phyloP scores from a whole-genome alignment of 2,113 vertebrate genomes.

The Okapia johnstoni region DNA sequence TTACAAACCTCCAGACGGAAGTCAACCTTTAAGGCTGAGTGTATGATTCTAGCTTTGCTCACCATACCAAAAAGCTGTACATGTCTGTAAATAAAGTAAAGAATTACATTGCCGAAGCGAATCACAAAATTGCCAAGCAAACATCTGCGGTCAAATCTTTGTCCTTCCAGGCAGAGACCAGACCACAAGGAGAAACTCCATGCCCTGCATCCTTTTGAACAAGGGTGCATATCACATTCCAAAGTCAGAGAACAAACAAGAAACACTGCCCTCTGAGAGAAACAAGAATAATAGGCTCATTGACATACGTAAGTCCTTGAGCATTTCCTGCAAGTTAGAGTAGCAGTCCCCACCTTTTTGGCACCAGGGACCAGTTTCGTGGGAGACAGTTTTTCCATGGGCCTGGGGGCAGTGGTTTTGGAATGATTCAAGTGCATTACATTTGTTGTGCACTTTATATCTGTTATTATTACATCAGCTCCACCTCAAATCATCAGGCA shows the following conservation, averaged over 20 bases:
- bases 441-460: not conserved
- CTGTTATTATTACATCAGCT: not conserved
- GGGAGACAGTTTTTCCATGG: not conserved
- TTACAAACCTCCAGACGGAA: conserved; percentile 5
- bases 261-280: not conserved
- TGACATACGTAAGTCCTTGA: not conserved
- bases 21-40: not conserved
- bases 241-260: not conserved
- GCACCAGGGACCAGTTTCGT: not conserved
- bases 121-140: conserved; percentile 23
- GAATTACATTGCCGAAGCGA: not conserved
- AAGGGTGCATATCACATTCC: not conserved
- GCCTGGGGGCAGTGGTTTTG: not conserved
- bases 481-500: not conserved
- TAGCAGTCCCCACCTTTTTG: not conserved
- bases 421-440: not conserved
- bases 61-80: not conserved
- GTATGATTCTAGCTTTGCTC: not conserved
- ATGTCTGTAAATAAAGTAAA: not conserved
- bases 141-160: not conserved
- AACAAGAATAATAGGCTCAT: not conserved
- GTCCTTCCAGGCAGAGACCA: not conserved
- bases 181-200: not conserved
- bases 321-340: conserved; percentile 13
- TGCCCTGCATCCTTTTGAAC: not conserved